Evolutionary conservation across 2,888 invertebrate genomes (phyloP), one percentile per base, ranked within the genome.

Genomic region (Clanis bilineata): DNA sequence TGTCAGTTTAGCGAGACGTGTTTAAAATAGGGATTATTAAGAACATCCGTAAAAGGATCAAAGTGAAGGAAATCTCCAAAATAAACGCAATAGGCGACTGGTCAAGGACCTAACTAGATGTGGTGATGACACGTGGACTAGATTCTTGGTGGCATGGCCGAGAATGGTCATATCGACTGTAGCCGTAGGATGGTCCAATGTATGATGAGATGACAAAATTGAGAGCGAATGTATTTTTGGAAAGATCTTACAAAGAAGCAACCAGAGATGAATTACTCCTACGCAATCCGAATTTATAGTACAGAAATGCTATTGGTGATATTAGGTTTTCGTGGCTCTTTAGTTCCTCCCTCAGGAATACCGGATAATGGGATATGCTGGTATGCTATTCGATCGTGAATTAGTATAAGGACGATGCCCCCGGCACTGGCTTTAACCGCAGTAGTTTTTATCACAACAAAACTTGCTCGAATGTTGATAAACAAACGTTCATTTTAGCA

Each of bases 1-100:
- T 18, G 41, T 51, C 28, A 7, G 9, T 51, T 51, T 32, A 32
- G 28, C n/a, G 51, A 51, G 32, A 18, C 9, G 9, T 15, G 15
- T 51, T 47, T 28, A 9, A 51, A 32, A 28, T 32, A 51, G 32
- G 32, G 47, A 39, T 15, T 39, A 15, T 41, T 18, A 41, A 18
- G 41, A 18, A 18, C 51, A 32, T 51, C 51, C 51, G 51, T 51
- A 51, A 32, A 51, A 51, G 51, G 51, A 51, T 51, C 51, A 51
- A 51, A 51, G 51, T 51, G 51, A 51, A 51, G 51, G 51, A 51
- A 51, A 51, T 18, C 9, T 21, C 18, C 51, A 18, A 51, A 51
- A 51, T n/a, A 32, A 15, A 18, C 51, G 28, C 15, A 51, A 15
- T 32, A 28, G 51, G 51, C 15, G 28, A n/a, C 18, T 51, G 18